Conservation (phyloP, 2,113 vertebrate species). For the Hemibagrus wyckioides region DNA sequence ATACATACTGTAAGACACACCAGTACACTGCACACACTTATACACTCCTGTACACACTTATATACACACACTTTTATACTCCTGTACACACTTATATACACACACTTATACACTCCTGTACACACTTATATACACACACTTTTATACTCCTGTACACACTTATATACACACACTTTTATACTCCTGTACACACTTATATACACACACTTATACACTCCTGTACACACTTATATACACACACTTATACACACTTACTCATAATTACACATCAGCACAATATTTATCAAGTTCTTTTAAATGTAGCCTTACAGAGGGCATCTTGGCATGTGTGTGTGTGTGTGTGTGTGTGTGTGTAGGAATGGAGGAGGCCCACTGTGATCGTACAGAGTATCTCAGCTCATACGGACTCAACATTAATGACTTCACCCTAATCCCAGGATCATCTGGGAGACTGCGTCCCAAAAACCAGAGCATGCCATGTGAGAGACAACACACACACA, state of each 20-base stretch:
- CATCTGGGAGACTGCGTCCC: conserved; percentile 87
- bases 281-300: background rate
- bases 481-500: conserved; percentile 18
- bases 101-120: background rate
- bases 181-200: background rate
- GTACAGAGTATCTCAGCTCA: conserved; percentile 90
- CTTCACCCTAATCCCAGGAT: conserved; percentile 86
- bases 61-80: too few relatives aligned
- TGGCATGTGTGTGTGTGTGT: background rate
- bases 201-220: background rate
- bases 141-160: background rate
- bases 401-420: conserved; percentile 91
- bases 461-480: conserved; percentile 76
- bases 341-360: conserved; percentile 77
- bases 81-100: background rate
- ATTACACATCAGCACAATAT: background rate
- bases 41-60: background rate
- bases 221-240: background rate
- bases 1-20: background rate
- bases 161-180: background rate
- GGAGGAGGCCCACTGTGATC: conserved; percentile 93
- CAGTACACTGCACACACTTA: background rate
- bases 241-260: background rate
- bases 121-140: background rate
- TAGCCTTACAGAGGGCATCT: background rate